phyloP scores from a whole-genome alignment of 2,797 vertebrate species.

The Eremophila alpestris region DNA sequence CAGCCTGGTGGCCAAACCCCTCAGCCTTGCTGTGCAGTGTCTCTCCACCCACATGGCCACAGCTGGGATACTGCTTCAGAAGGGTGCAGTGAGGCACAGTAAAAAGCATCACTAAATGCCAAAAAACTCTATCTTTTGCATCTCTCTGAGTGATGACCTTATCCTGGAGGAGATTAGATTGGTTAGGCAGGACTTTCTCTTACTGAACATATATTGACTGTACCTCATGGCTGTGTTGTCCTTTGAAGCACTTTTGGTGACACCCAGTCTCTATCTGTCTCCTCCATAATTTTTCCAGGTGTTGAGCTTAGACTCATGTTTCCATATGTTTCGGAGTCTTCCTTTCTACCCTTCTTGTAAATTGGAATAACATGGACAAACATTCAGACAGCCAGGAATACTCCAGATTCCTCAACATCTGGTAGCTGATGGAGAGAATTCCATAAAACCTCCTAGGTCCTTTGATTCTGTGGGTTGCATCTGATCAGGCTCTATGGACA shows the following conservation, averaged over 20 bases:
- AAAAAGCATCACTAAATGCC: neutral
- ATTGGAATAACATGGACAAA: neutral
- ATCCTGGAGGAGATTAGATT: too few relatives aligned
- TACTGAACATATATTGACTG: neutral
- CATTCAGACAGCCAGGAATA: neutral
- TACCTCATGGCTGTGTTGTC: neutral
- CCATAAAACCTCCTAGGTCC: fast-evolving
- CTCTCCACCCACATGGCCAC: fast-evolving
- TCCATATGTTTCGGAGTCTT: neutral
- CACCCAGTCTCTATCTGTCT: neutral
- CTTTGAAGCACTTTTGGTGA: neutral
- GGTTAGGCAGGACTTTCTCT: neutral
- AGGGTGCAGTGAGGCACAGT: neutral
- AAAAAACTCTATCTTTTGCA: neutral
- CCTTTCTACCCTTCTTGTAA: neutral
- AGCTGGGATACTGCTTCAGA: neutral
- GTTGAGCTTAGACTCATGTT: neutral
- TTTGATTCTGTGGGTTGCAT: neutral
- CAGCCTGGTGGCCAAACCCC: too few relatives aligned
- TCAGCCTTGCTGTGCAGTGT: fast-evolving
- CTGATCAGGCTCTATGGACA: neutral
- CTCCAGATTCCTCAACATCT: neutral
- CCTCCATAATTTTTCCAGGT: neutral
- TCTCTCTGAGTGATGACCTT: neutral
- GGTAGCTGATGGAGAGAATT: neutral